Base-by-base conservation (phyloP, 2,888 invertebrate genomes). In the Lochmaea capreae region DNA sequence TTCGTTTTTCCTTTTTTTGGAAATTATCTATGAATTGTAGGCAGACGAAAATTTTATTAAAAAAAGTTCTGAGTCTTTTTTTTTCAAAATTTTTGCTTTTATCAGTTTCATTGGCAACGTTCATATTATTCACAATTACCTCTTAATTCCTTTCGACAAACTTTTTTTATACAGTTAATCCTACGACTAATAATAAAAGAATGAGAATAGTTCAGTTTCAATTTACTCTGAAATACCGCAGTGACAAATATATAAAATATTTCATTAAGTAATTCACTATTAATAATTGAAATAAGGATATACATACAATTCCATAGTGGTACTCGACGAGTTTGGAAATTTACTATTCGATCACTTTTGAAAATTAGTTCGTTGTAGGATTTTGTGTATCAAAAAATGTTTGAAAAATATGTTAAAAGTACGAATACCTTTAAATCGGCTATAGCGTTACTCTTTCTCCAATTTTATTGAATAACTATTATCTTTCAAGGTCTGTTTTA, bases 1-100 rank as follows among this genome's bases (percentile, higher is more conserved):
- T 33, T 5, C 33, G 33, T 72, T 61, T 49, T 63, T 52, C 68
- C 46, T n/a, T 67, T 62, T 63, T 61, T 69, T 75, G 66, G 52
- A 52, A 68, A 33, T 67, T 61, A 69, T 71, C 70, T 76, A 76
- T 76, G 75, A 69, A 72, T 77, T 78, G 78, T 74, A 76, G 78
- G 78, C 78, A 78, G 77, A 75, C 76, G 67, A 58, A 65, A 52
- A 18, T 63, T 33, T 33, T 6, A 33, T 8, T 5, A 33, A 33
- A 33, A 33, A 33, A 33, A 8, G 6, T 33, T 1, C 6, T 6
- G 1, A 33, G 6, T 22, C 1, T 57, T 57, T 57, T 11, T 43
- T 65, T 49, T 67, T 49, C 11, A 52, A 33, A 46, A 43, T 71
- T 46, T 12, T 59, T 52, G 52, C n/a, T 52, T 14, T 52, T 52